phyloP scores from a whole-genome alignment of 2,113 vertebrate genomes.

The Notarius quadriscutis region DNA sequence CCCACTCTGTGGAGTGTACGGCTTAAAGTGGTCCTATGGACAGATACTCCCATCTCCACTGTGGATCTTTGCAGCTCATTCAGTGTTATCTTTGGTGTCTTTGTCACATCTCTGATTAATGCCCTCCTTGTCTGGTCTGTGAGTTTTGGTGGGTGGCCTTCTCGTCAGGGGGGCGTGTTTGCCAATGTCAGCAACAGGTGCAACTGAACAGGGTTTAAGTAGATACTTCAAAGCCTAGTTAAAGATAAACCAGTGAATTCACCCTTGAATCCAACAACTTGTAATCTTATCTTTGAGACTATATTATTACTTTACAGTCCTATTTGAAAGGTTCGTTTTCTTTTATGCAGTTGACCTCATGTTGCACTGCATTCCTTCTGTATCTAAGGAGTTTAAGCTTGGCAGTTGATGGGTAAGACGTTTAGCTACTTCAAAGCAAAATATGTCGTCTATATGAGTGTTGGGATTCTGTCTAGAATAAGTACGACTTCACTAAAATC shows the following conservation, averaged over 20 bases:
- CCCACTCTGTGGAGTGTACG: too few species aligned
- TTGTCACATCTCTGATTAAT: too few species aligned
- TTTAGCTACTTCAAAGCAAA: neutral
- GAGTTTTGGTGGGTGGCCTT: too few species aligned
- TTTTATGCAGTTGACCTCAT: neutral
- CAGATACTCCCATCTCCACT: too few species aligned
- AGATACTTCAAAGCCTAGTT: constrained; percentile 17
- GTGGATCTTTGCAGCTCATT: too few species aligned
- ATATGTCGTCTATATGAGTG: neutral
- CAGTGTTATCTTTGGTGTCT: too few species aligned
- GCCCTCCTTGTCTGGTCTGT: too few species aligned
- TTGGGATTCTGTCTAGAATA: neutral
- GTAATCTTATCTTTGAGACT: neutral
- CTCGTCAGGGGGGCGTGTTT: too few species aligned
- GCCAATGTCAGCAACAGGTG: neutral
- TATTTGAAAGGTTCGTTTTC: constrained; percentile 9
- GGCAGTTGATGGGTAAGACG: neutral
- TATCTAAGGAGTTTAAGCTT: neutral
- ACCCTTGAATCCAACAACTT: constrained; percentile 41
- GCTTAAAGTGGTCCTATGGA: too few species aligned
- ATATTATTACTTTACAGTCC: constrained; percentile 32
- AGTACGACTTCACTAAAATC: neutral
- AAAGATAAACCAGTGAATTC: constrained; percentile 58
- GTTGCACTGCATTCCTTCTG: neutral
- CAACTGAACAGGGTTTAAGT: neutral